These are phyloP conservation scores for Chaenocephalus aceratus DNA, from an alignment of 2,113 vertebrate genomes.

Conservation along the genomic window DNA sequence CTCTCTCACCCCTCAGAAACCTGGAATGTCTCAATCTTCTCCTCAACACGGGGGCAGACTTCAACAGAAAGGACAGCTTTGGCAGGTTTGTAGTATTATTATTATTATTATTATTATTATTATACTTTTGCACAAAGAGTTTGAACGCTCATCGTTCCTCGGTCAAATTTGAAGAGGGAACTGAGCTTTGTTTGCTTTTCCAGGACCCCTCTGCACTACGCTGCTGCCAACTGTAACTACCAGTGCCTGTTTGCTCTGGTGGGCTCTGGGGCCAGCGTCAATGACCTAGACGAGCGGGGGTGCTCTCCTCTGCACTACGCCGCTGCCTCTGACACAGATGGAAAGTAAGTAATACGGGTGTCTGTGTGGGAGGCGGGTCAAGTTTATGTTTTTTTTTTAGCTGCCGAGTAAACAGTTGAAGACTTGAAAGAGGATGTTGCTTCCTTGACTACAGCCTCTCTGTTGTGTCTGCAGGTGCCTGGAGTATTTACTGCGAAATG, in stretches of 20 bases:
- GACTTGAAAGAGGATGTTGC: constrained; percentile 3
- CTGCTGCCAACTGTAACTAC: constrained; percentile 99
- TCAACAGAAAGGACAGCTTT: constrained; percentile 98
- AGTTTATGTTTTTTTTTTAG: constrained; percentile 11
- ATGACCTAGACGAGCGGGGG: constrained; percentile 95
- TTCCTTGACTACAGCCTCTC: constrained; percentile 36
- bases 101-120: background rate
- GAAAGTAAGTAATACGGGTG: constrained; percentile 86
- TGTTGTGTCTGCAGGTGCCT: constrained; percentile 89
- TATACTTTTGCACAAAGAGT: background rate
- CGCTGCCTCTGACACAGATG: constrained; percentile 96
- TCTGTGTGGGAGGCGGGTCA: constrained; percentile 7
- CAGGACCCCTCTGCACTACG: constrained; percentile 97
- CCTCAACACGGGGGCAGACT: constrained; percentile 96
- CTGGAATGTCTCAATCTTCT: constrained; percentile 98
- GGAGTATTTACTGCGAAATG: constrained; percentile 97
- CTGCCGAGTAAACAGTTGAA: background rate
- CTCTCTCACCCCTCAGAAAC: constrained; percentile 85
- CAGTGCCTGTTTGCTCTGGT: constrained; percentile 99
- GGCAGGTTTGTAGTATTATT: constrained; percentile 88
- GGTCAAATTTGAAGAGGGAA: constrained; percentile 32
- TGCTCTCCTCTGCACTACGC: constrained; percentile 98
- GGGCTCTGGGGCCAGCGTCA: constrained; percentile 98
- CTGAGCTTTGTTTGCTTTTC: constrained; percentile 56
- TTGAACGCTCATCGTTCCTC: background rate